Base-by-base conservation (phyloP, 2,888 invertebrate genomes). In the Pterostichus niger region DNA sequence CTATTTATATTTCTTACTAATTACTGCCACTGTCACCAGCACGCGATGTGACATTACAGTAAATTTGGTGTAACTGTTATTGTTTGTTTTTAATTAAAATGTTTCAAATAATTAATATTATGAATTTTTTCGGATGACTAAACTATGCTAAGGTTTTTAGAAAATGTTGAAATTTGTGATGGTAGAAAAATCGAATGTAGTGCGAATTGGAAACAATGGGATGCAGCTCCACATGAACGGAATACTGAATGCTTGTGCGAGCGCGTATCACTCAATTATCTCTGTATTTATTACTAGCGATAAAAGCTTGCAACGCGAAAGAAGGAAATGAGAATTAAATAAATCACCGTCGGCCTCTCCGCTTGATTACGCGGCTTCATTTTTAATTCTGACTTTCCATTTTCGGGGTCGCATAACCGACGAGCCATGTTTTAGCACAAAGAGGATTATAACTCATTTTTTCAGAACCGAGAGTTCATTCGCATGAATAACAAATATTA, bases 261-360 rank as follows among this genome's bases (percentile, higher is more conserved):
- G 40, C 40, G 79, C 77, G 77, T 83, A 83, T 83, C 83, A 83
- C 83, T 83, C 83, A 77, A 83, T 83, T 83, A 83, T 83, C 83
- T 83, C 54, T 83, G 76, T 83, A 83, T 83, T 83, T 83, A 83
- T 83, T 77, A 77, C 83, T 35, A 52, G 83, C 83, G 83, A 83
- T 83, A 83, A 83, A 83, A 83, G 77, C 77, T 77, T 61, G 83
- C 68, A 76, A 46, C 76, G 61, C 59, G 76, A 77, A 83, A 83
- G 83, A 77, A 83, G 83, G 83, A 83, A 83, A 83, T 83, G 83
- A 83, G 83, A 83, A 83, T 83, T 76, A 77, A 83, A 83, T 83
- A 83, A 83, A 83, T 83, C 83, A 83, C 83, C 40, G 77, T 24
- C 13, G 68, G 46, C 64, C 76, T 83, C 82, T 46, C 46, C 64